Conservation (phyloP, 2,113 vertebrate species). For the Dipodomys ordii region DNA sequence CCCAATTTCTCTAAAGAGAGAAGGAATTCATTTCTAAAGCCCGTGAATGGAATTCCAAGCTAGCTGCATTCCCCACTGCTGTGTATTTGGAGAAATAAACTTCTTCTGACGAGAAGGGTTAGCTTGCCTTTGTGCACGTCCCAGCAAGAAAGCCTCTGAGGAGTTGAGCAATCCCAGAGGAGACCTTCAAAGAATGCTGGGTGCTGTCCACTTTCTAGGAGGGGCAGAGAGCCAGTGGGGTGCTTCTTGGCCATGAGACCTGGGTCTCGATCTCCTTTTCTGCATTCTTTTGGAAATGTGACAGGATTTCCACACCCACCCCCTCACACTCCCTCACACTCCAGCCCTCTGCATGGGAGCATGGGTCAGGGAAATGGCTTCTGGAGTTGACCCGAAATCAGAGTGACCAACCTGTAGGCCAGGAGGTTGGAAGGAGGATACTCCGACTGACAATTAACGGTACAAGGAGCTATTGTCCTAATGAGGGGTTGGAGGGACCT, state of each 20-base stretch:
- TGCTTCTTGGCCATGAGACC: neutral
- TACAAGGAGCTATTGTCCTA: constrained; percentile 69
- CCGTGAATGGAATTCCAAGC: neutral
- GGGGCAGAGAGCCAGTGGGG: neutral
- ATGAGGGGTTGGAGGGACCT: constrained; percentile 26
- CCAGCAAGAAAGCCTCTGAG: neutral
- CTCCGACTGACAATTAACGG: constrained; percentile 2
- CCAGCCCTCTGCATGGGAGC: neutral
- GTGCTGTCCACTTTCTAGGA: neutral
- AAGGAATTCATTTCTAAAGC: neutral
- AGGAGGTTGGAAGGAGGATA: neutral
- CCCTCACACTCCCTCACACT: no score
- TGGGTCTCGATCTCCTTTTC: neutral
- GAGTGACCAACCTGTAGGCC: neutral
- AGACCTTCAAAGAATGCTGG: neutral
- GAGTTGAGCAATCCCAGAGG: neutral
- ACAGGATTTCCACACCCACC: neutral
- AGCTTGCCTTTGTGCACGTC: neutral
- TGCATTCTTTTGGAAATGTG: neutral
- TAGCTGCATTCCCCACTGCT: neutral
- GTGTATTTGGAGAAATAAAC: neutral
- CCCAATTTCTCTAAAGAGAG: constrained; percentile 6
- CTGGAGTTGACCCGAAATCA: neutral
- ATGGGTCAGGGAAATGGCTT: neutral
- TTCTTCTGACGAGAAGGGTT: neutral